phyloP scores from a whole-genome alignment of 2,888 invertebrate species.

The Netelia virgata region DNA sequence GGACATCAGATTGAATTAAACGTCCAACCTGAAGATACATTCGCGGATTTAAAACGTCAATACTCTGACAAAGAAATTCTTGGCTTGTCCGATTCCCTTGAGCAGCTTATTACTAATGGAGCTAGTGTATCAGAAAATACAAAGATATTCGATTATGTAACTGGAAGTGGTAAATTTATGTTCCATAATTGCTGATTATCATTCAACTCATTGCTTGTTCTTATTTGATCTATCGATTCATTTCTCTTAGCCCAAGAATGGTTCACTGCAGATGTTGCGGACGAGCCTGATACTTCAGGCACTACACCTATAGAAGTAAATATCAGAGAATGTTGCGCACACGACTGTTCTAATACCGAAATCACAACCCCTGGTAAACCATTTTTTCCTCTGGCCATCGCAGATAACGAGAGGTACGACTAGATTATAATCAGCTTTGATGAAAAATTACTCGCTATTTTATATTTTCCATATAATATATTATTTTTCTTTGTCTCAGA shows the following conservation, averaged over 20 bases:
- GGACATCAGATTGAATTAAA: constrained; percentile 68
- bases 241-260: constrained; percentile 51
- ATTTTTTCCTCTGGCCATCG: constrained; percentile 59
- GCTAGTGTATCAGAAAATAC: constrained; percentile 59
- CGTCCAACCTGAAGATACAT: constrained; percentile 67
- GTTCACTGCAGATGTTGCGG: constrained; percentile 26
- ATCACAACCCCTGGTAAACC: constrained; percentile 48
- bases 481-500: constrained; percentile 44
- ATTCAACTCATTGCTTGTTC: not conserved
- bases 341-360: constrained; percentile 41
- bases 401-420: constrained; percentile 62
- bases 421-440: no score
- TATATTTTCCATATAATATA: not conserved
- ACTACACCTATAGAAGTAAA: not conserved
- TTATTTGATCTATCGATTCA: not conserved
- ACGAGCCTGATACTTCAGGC: not conserved
- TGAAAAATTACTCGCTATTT: not conserved
- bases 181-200: not conserved
- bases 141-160: constrained; percentile 67
- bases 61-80: constrained; percentile 56
- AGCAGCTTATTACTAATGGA: constrained; percentile 67
- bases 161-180: constrained; percentile 57
- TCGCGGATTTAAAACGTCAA: constrained; percentile 65
- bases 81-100: constrained; percentile 57
- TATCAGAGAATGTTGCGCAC: constrained; percentile 55